A percentile compares a stretch with the other conserved stretches of the same genome.
These are phyloP conservation scores for Puntigrus tetrazona DNA, from an alignment of 2,113 vertebrate species.

Conservation along the genomic window DNA sequence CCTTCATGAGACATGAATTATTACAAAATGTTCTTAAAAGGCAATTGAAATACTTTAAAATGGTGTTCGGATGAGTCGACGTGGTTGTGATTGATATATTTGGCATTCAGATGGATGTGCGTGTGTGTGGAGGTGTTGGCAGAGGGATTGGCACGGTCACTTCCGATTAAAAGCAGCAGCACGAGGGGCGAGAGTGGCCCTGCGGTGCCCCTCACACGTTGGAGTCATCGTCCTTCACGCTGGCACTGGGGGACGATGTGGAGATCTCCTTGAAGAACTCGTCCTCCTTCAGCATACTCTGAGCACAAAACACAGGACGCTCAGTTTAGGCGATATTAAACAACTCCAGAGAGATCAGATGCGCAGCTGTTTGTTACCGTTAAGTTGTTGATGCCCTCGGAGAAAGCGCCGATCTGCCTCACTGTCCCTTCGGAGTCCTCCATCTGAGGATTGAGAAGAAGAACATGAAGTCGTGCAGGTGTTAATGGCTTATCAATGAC, in stretches of 20 bases:
- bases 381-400: slow-evolving; percentile 97
- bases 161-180: slow-evolving; percentile 67
- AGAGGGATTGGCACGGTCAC: slow-evolving; percentile 62
- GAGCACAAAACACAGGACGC: slow-evolving; percentile 47
- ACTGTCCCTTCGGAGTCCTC: slow-evolving; percentile 98
- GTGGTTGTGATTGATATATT: slow-evolving; percentile 30
- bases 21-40: slow-evolving; percentile 14
- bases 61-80: not conserved
- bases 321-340: not conserved
- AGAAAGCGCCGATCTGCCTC: slow-evolving; percentile 95
- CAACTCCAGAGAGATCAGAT: not conserved
- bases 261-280: slow-evolving; percentile 91
- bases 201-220: slow-evolving; percentile 77
- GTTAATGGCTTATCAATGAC: not conserved
- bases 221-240: slow-evolving; percentile 90
- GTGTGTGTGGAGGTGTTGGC: slow-evolving; percentile 8
- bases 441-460: slow-evolving; percentile 79
- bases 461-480: not conserved
- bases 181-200: slow-evolving; percentile 45
- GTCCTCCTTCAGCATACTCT: slow-evolving; percentile 98
- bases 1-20: not conserved
- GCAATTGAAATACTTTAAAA: slow-evolving; percentile 27
- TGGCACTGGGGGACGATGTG: slow-evolving; percentile 83
- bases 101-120: slow-evolving; percentile 20
- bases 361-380: slow-evolving; percentile 79